Evolutionary conservation across 2,888 invertebrate genomes (phyloP), one percentile per base, ranked within the genome.

Genomic region (Tenthredo livida): DNA sequence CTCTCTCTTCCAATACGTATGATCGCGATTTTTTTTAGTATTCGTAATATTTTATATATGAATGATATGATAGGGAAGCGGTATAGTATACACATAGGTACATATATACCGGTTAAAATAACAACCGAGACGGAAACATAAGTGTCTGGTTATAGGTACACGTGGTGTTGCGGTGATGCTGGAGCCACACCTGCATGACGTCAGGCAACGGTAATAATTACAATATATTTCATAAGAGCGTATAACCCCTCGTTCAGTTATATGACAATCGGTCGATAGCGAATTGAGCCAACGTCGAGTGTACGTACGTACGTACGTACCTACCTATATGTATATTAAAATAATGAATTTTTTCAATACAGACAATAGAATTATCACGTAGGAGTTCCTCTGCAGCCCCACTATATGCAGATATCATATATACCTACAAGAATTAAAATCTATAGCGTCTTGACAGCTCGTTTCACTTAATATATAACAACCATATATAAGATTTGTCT

Each of bases 111-210:
- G 61, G 61, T 61, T 25, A 67, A 67, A 67, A 33, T 33, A 67
- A 67, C 61, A 67, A 67, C 61, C 61, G 61, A 33, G 33, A 67
- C 67, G 67, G 29, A 29, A 33, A 33, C 21, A 5, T 10, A 67
- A 15, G 67, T 67, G 67, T 67, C 15, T 67, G 67, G 5, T 67
- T 15, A 33, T 25, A 54, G 40, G 29, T 15, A 67, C 33, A 33
- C 67, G 73, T 43, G 40, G 73, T 29, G 73, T 73, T 73, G 72
- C 43, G n/a, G 43, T 73, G 72, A 73, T 73, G 72, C 72, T 73
- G 72, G 50, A 85, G 88, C 90, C 89, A 88, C 90, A 89, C 90
- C 90, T 90, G 88, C 86, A 87, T 90, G 90, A 90, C 90, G 90
- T 90, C 90, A 90, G 85, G 88, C 89, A 88, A 88, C 89, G 88